A percentile compares a stretch with the other conserved stretches of the same genome.
These are phyloP conservation scores for Capromys pilorides DNA, from an alignment of 2,797 vertebrate species.

Conservation along the genomic window DNA sequence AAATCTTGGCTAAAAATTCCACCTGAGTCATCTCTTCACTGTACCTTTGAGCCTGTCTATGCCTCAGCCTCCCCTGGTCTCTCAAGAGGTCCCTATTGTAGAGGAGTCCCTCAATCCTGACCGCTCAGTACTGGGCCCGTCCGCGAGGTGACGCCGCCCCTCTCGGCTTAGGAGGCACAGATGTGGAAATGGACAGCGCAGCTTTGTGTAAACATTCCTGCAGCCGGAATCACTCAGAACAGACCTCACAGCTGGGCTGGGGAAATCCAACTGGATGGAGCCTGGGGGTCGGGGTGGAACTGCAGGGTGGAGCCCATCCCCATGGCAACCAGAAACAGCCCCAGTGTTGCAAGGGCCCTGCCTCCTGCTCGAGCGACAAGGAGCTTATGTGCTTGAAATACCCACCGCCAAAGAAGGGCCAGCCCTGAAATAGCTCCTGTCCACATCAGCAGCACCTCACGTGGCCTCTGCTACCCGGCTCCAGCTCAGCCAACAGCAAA, in stretches of 20 bases:
- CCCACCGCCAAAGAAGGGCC: neutral
- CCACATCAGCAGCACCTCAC: neutral
- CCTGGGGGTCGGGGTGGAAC: neutral
- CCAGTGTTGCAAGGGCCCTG: neutral
- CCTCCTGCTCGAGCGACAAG: neutral
- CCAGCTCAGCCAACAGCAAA: neutral
- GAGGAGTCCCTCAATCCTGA: neutral
- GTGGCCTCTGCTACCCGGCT: fast-evolving
- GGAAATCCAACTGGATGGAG: neutral
- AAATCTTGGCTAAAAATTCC: neutral
- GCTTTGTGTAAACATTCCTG: neutral
- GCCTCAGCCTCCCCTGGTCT: neutral
- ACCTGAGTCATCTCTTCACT: neutral
- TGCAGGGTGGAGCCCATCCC: constrained; percentile 58
- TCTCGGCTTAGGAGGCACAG: neutral
- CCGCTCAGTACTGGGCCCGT: neutral
- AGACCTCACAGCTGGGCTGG: neutral
- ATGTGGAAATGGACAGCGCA: neutral
- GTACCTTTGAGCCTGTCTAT: neutral
- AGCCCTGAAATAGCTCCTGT: neutral
- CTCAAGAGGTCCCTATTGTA: neutral
- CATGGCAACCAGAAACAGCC: constrained; percentile 65
- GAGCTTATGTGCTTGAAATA: constrained; percentile 46
- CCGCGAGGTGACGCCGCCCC: neutral
- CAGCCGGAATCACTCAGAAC: neutral